Percentiles rank a stretch among this genome's conserved stretches.
These are phyloP conservation scores for Liolophura sinensis DNA, from an alignment of 1,140 invertebrate genomes.

Conservation along the genomic window DNA sequence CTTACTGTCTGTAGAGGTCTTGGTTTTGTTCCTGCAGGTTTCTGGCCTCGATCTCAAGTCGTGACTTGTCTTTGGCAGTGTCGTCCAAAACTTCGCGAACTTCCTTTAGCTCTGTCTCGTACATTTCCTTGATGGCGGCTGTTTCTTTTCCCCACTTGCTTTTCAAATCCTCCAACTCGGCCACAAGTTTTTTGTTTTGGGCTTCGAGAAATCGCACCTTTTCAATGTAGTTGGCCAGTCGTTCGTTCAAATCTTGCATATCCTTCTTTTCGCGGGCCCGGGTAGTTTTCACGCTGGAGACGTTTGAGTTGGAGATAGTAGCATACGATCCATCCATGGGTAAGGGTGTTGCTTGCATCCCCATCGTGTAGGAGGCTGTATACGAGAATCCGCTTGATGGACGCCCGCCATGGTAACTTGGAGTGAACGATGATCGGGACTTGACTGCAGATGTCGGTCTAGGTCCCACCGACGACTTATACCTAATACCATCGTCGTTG, in stretches of 20 bases:
- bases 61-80: conserved; percentile 49
- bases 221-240: conserved; percentile 59
- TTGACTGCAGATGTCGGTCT: conserved; percentile 25
- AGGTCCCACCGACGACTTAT: conserved; percentile 38
- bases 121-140: conserved; percentile 59
- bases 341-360: too few species aligned
- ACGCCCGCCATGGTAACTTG: conserved; percentile 3
- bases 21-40: conserved; percentile 48
- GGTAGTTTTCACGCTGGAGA: conserved; percentile 53
- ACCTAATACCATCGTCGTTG: conserved; percentile 22
- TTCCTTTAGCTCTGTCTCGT: conserved; percentile 60
- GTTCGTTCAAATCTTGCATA: conserved; percentile 57
- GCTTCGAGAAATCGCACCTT: conserved; percentile 59
- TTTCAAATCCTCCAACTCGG: conserved; percentile 47
- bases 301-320: conserved; percentile 51
- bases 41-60: conserved; percentile 44
- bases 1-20: conserved; percentile 48
- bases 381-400: too few species aligned
- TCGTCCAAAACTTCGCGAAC: conserved; percentile 52
- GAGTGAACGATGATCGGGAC: conserved; percentile 22
- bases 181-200: conserved; percentile 57
- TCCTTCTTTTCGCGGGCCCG: conserved; percentile 59
- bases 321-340: conserved; percentile 17
- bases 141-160: conserved; percentile 62
- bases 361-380: too few species aligned